Evolutionary conservation across 2,113 vertebrate species (phyloP).

Genomic region (Physeter macrocephalus): DNA sequence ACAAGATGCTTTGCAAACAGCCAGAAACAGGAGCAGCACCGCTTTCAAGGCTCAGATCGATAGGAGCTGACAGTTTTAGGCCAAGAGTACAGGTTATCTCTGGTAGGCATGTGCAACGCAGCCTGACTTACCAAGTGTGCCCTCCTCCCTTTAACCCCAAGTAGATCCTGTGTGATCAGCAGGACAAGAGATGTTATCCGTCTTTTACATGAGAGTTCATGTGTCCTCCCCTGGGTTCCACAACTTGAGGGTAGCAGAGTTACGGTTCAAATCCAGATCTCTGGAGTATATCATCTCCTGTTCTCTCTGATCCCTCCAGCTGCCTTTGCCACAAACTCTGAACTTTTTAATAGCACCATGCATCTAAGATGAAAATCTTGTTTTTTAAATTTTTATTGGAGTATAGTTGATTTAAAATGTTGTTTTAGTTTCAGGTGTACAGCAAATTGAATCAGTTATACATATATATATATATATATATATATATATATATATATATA

Average conservation of each 20-base stretch:
- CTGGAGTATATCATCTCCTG: no score
- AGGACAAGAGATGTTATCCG: not conserved
- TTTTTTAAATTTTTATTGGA: not conserved
- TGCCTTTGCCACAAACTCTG: not conserved
- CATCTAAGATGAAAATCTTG: not conserved
- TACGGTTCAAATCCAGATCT: not conserved
- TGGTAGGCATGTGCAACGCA: accelerated
- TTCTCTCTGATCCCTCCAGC: accelerated
- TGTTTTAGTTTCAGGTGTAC: not conserved
- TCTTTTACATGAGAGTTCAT: not conserved
- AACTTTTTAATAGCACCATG: not conserved
- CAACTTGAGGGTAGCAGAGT: not conserved
- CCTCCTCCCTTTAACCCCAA: not conserved
- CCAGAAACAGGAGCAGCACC: not conserved
- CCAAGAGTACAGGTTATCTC: not conserved
- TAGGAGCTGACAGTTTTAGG: not conserved
- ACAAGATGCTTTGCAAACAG: not conserved
- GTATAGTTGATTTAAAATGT: no score
- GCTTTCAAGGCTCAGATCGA: not conserved
- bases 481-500: not conserved
- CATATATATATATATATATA: not conserved
- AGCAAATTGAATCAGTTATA: not conserved
- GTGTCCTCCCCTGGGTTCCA: no score
- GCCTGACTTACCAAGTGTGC: accelerated
- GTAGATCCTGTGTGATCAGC: accelerated